phyloP scores from a whole-genome alignment of 2,888 invertebrate species.

The Masnerella sp. region DNA sequence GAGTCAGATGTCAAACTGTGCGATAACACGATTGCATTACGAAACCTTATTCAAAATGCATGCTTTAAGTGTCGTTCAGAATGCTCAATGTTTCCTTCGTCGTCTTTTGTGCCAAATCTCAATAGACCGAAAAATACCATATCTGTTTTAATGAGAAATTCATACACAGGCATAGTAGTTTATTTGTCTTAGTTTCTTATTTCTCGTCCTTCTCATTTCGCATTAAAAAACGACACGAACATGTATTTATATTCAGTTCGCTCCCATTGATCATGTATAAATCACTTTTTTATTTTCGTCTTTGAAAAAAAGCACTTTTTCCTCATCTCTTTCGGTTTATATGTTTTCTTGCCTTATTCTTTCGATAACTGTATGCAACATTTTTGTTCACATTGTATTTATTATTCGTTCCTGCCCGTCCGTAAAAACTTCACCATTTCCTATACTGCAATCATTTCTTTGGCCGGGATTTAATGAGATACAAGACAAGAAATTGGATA shows the following conservation, averaged over 20 bases:
- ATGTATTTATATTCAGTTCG: conserved; percentile 48
- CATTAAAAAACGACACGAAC: no score
- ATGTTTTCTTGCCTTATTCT: conserved; percentile 6
- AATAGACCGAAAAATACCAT: conserved; percentile 63
- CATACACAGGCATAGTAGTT: conserved; percentile 51
- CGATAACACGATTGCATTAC: conserved; percentile 48
- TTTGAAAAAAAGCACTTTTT: conserved; percentile 2
- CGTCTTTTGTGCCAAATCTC: conserved; percentile 68
- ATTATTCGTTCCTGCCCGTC: conserved; percentile 47
- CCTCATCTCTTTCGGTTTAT: background rate
- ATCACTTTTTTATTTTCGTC: conserved; percentile 20
- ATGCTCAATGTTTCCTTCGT: conserved; percentile 76
- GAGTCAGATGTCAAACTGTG: conserved; percentile 50
- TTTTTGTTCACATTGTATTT: conserved; percentile 48
- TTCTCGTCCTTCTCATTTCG: conserved; percentile 43
- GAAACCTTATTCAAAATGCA: conserved; percentile 74
- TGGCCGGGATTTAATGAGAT: conserved; percentile 75
- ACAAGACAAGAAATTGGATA: conserved; percentile 76
- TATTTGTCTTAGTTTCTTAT: conserved; percentile 50
- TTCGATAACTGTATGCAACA: conserved; percentile 19
- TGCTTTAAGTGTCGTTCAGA: conserved; percentile 76
- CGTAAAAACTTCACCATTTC: conserved; percentile 58
- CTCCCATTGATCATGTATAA: conserved; percentile 52
- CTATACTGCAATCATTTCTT: conserved; percentile 69
- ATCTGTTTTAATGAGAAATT: conserved; percentile 64